Evolutionary conservation across 2,797 vertebrate species (phyloP), one percentile per base, ranked within the genome.

Genomic region (Apogon talboti): DNA sequence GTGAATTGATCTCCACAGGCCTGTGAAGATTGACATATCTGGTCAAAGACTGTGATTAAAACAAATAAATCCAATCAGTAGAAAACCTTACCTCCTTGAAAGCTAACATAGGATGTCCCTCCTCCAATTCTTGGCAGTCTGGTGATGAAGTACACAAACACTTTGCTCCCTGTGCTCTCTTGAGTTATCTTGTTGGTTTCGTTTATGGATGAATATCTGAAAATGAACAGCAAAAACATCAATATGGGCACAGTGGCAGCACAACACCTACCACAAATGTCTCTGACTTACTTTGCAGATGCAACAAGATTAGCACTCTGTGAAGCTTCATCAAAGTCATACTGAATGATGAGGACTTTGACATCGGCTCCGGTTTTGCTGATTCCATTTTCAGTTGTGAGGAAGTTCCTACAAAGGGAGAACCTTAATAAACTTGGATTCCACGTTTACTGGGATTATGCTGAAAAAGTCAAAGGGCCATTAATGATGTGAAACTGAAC

Each of bases 61-160:
- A 28, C 24, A 28, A 28, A 28, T 28, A 2, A 28, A 5, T 6
- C 6, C 24, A 28, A 28, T 3, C 4, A 28, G 24, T 28, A 59
- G 45, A 8, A 43, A 7, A 2, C 66, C 91, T 57, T 72, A 95
- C 95, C 95, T 87, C 95, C 94, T 0, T 94, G 94, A 84, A 94
- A 95, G 0, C 95, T 95, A 74, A 93, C 89, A 0, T 91, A 95
- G 15, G 91, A 79, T 0, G 82, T 78, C 3, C 91, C 92, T 2
- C 93, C 93, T 60, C 90, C 90, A 61, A 93, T 79, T 35, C 94
- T 80, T 11, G 92, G 92, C 40, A 96, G 89, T 35, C 95, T 96
- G 14, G 88, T 92, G 64, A 96, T 90, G 4, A 95, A 95, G 44
- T 93, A 94, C 45, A 96, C 87, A 6, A 92, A 91, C 59, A 28